Percentiles rank a stretch among this genome's conserved stretches.
Conservation (phyloP, 2,888 invertebrate genomes). For the Ernsta delagoae region DNA sequence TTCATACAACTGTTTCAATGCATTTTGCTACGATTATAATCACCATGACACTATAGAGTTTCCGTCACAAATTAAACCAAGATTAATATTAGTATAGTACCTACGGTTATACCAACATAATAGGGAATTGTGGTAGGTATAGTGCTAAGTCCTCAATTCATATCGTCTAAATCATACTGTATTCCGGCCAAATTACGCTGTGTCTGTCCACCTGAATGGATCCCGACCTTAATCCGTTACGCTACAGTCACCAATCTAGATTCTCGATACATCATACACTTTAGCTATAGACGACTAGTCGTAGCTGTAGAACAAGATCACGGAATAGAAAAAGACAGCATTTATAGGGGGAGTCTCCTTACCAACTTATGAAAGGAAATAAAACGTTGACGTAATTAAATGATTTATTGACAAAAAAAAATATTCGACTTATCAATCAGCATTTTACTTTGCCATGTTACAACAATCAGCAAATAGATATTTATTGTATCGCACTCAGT, state of each 20-base stretch:
- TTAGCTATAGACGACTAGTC: too few species aligned
- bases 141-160: not conserved
- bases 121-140: not conserved
- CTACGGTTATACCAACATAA: not conserved
- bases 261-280: slow-evolving; percentile 3
- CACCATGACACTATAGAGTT: not conserved
- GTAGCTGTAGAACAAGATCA: too few species aligned
- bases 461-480: too few species aligned
- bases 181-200: not conserved
- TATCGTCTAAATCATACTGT: not conserved
- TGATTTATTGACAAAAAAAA: too few species aligned
- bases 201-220: slow-evolving; percentile 10
- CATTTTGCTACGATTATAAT: not conserved
- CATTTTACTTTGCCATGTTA: too few species aligned
- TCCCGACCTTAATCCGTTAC: slow-evolving; percentile 12
- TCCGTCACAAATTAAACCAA: not conserved
- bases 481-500: too few species aligned
- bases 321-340: too few species aligned
- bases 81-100: not conserved
- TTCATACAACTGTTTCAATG: not conserved
- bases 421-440: too few species aligned
- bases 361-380: too few species aligned
- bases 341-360: too few species aligned
- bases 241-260: slow-evolving; percentile 23
- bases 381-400: too few species aligned